These are phyloP conservation scores for Crocallis elinguaria DNA, from an alignment of 2,888 invertebrate genomes.

Conservation along the genomic window DNA sequence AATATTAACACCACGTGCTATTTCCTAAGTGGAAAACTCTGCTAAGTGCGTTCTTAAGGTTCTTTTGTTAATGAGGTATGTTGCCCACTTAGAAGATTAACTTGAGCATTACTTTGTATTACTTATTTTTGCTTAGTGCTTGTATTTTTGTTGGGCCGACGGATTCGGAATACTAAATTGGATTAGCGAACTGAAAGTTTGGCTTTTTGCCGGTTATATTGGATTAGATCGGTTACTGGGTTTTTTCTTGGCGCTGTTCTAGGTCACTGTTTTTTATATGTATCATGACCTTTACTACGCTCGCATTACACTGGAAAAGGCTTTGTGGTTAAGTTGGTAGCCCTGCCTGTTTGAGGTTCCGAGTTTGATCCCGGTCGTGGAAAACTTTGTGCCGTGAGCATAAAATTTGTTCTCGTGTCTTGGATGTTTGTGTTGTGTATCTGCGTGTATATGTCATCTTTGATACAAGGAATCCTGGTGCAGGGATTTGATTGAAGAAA, in stretches of 20 bases:
- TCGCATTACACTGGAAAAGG: too few relatives aligned
- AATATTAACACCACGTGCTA: slow-evolving; percentile 42
- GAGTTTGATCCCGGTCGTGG: too few relatives aligned
- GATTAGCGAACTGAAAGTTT: slow-evolving; percentile 12
- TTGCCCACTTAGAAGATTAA: slow-evolving; percentile 36
- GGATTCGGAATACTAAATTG: slow-evolving; percentile 16
- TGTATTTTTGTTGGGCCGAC: slow-evolving; percentile 21
- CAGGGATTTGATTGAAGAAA: too few relatives aligned
- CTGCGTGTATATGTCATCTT: too few relatives aligned
- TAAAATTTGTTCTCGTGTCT: too few relatives aligned
- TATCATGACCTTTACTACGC: too few relatives aligned
- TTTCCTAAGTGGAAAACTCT: slow-evolving; percentile 41
- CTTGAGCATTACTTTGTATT: slow-evolving; percentile 14
- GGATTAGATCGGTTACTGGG: slow-evolving; percentile 19
- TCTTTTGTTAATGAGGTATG: slow-evolving; percentile 53
- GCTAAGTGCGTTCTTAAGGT: slow-evolving; percentile 41
- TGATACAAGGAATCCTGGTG: too few relatives aligned
- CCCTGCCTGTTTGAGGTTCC: too few relatives aligned
- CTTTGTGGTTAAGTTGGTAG: too few relatives aligned
- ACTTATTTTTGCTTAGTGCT: slow-evolving; percentile 24
- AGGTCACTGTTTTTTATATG: too few relatives aligned
- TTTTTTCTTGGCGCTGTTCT: slow-evolving; percentile 4
- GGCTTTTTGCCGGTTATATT: slow-evolving; percentile 14
- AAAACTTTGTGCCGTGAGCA: too few relatives aligned
- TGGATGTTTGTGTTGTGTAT: too few relatives aligned